phyloP scores from a whole-genome alignment of 2,797 vertebrate species.

The Pempheris klunzingeri region DNA sequence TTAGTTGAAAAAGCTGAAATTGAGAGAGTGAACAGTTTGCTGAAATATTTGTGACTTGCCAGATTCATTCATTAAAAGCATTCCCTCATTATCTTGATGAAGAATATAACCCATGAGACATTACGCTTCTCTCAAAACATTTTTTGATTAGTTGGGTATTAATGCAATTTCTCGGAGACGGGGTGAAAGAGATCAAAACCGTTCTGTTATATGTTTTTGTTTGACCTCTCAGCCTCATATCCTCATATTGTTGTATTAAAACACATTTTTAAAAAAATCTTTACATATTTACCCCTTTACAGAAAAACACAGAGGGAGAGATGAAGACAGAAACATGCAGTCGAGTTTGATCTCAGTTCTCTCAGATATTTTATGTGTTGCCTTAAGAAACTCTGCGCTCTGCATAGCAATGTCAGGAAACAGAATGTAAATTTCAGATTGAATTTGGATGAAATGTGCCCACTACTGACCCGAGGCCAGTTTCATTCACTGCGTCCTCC shows the following conservation, averaged over 20 bases:
- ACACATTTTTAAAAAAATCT: background rate
- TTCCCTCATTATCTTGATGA: no score
- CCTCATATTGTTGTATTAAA: background rate
- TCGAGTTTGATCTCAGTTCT: background rate
- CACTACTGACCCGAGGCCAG: conserved; percentile 70
- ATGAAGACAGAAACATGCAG: background rate
- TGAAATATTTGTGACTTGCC: no score
- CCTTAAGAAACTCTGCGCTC: conserved; percentile 65
- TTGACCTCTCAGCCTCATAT: background rate
- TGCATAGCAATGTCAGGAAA: conserved; percentile 67
- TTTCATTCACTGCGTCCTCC: conserved; percentile 67
- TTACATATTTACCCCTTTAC: no score
- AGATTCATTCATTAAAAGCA: no score
- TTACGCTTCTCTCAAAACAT: no score
- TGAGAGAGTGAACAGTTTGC: no score
- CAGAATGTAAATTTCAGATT: conserved; percentile 65
- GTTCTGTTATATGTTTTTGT: background rate
- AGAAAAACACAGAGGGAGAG: no score
- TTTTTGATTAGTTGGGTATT: no score
- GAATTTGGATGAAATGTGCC: conserved; percentile 73
- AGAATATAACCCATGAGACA: no score
- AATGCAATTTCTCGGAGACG: no score
- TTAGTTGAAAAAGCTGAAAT: no score
- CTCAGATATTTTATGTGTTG: conserved; percentile 52
- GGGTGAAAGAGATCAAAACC: background rate